phyloP scores from a whole-genome alignment of 2,797 vertebrate genomes.

The Lithobates sylvaticus region DNA sequence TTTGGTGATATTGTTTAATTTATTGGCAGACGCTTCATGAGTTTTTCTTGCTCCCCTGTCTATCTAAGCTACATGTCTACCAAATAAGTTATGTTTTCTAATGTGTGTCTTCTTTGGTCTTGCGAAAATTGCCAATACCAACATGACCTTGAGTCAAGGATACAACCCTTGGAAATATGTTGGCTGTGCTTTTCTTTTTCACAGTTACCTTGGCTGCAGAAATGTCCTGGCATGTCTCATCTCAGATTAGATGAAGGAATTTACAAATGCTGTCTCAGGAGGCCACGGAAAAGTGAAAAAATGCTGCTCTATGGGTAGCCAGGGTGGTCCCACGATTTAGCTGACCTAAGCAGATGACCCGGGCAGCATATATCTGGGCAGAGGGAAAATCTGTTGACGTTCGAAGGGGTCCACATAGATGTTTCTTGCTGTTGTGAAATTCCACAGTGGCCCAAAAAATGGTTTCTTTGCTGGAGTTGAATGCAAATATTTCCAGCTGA shows the following conservation, averaged over 20 bases:
- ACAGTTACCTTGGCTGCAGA: slow-evolving; percentile 37
- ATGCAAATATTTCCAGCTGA: background rate
- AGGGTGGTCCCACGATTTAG: slow-evolving; percentile 24
- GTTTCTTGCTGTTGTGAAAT: background rate
- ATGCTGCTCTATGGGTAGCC: slow-evolving; percentile 1
- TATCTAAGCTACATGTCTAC: background rate
- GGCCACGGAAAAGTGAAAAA: slow-evolving; percentile 33
- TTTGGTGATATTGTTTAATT: too few species aligned
- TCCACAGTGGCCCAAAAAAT: background rate
- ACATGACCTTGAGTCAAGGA: slow-evolving; percentile 29
- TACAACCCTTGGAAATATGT: slow-evolving; percentile 37
- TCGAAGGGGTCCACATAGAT: background rate
- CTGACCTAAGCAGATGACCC: slow-evolving; percentile 26
- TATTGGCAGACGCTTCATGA: too few species aligned
- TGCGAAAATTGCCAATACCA: slow-evolving; percentile 20
- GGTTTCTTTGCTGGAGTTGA: background rate
- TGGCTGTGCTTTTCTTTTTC: slow-evolving; percentile 35
- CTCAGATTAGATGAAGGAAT: slow-evolving; percentile 44
- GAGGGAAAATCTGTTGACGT: background rate
- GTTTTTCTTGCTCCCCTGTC: too few species aligned
- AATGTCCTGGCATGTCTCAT: slow-evolving; percentile 22
- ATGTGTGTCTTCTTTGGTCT: slow-evolving; percentile 13
- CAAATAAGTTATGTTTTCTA: background rate
- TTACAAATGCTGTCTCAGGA: slow-evolving; percentile 38
- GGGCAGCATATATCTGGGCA: background rate